phyloP scores from a whole-genome alignment of 2,113 vertebrate species.

The Tachysurus vachellii region DNA sequence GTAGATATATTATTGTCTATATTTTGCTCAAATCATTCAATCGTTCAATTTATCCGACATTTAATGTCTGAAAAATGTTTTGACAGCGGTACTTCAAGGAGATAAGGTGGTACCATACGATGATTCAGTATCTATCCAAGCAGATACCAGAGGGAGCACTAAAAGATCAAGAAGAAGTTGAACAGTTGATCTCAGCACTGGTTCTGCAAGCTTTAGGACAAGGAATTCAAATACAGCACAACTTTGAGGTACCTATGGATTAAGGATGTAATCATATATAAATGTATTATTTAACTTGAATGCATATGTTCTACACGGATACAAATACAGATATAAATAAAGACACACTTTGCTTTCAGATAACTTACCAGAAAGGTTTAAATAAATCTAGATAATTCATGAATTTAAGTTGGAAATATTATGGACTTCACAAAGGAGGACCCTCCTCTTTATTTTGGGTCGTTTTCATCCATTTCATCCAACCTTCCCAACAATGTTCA shows the following conservation, averaged over 20 bases:
- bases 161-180: slow-evolving; percentile 71
- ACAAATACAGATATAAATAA: neutral
- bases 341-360: neutral
- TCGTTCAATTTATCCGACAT: neutral
- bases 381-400: neutral
- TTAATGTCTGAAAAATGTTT: slow-evolving; percentile 18
- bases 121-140: slow-evolving; percentile 68
- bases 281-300: neutral
- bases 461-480: neutral
- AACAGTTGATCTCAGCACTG: slow-evolving; percentile 70
- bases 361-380: neutral
- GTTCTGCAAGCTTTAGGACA: slow-evolving; percentile 70
- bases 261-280: neutral
- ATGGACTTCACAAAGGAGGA: neutral
- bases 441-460: neutral
- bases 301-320: neutral
- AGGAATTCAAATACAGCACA: slow-evolving; percentile 74
- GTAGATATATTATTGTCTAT: neutral
- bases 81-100: slow-evolving; percentile 79
- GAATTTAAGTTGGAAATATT: neutral
- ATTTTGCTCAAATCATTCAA: neutral
- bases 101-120: slow-evolving; percentile 71
- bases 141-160: slow-evolving; percentile 67
- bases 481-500: neutral
- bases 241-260: slow-evolving; percentile 76